Conservation (phyloP, 2,888 invertebrate genomes). For the Trichogramma dendrolimi region DNA sequence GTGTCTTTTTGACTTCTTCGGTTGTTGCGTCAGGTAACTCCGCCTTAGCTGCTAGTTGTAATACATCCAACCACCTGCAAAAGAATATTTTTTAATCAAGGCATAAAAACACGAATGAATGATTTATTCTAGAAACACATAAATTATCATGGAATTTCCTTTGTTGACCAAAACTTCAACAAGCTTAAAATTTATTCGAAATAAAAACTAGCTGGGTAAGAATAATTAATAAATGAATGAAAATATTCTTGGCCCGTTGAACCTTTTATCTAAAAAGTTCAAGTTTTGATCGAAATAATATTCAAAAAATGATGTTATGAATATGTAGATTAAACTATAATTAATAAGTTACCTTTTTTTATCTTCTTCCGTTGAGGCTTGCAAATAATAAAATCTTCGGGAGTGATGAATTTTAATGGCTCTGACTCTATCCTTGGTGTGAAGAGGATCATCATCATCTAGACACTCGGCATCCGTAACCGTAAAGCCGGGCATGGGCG, state of each 20-base stretch:
- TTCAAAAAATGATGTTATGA: constrained; percentile 3
- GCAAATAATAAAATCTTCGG: constrained; percentile 55
- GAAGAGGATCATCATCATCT: constrained; percentile 46
- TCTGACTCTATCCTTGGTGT: constrained; percentile 48
- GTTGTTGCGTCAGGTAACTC: constrained; percentile 49
- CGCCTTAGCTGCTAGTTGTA: constrained; percentile 54
- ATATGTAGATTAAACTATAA: background rate
- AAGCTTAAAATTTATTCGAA: background rate
- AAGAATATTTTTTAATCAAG: background rate
- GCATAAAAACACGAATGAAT: no score
- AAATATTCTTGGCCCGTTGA: background rate
- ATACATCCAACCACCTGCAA: constrained; percentile 53
- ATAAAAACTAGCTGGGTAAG: background rate
- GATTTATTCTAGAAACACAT: background rate
- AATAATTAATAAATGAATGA: no score
- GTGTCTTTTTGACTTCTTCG: constrained; percentile 30
- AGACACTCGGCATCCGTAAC: constrained; percentile 49
- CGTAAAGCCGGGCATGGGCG: constrained; percentile 59
- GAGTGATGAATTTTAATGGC: constrained; percentile 54
- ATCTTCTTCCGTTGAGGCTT: constrained; percentile 53
- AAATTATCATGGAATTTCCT: background rate
- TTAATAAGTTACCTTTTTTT: constrained; percentile 48
- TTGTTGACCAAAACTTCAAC: background rate
- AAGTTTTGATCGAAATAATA: background rate
- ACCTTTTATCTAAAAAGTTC: background rate